Base-by-base conservation (phyloP, 1,140 invertebrate species). In the Danaus melanippus region DNA sequence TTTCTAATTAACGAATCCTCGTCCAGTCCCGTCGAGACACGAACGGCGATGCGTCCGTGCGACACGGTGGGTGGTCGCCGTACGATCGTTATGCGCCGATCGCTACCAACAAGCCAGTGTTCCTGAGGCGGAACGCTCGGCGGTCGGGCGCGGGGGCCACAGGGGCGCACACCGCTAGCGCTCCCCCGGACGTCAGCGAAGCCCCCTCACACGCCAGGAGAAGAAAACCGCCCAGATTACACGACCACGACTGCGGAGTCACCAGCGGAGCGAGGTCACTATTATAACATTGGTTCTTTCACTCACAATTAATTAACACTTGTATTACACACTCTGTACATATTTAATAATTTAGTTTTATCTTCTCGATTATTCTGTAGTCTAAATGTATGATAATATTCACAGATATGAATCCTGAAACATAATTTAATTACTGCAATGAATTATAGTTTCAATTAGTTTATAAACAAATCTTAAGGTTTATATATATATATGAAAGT, bases 71-170 rank as follows among this genome's bases (percentile, higher is more conserved):
- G 1, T 77, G 79, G 72, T 82, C 79, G 62, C 69, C 74, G 17
- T 75, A 84, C n/a, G n/a, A n/a, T 82, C 79, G 62, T 68, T 75
- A 21, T 74, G 82, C 68, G 55, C 68, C 12, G 69, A 72, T 58
- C 74, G 79, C 55, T 77, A 68, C 67, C 58, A 72, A 74, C 66
- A 76, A 76, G 64, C 75, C 79, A 10, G 77, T 83, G 64, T 83
- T 80, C 69, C 67, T 82, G 41, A 58, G 64, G 0, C 61, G 79
- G 1, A 78, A 78, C 69, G 76, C 72, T 49, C 60, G 78, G 0
- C 51, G 67, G 8, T 62, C 60, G 47, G 73, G 69, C 53, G 68
- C 67, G 9, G 58, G 45, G 42, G 58, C 21, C 0, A 32, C 53
- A 49, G 50, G 54, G 44, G 12, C 51, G 21, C 44, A 46, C 50